Conservation (phyloP, 2,888 invertebrate species). For the Melanchra persicariae region DNA sequence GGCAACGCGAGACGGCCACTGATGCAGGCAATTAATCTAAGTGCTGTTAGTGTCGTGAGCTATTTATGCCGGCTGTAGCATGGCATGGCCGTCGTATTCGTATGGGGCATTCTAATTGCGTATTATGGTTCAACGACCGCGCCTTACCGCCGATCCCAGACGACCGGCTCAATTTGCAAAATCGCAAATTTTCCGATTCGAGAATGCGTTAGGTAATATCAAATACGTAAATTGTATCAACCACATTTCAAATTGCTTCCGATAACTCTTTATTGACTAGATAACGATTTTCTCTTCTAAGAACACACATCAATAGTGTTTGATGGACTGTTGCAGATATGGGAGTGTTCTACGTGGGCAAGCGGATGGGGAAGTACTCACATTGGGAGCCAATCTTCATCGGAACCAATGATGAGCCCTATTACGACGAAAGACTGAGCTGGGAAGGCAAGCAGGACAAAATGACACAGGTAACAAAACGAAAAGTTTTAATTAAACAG, state of each 20-base stretch:
- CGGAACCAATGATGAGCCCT: conserved; percentile 96
- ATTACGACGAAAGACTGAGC: conserved; percentile 97
- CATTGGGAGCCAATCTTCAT: conserved; percentile 99
- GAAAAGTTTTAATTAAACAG: not conserved
- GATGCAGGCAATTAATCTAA: conserved; percentile 84
- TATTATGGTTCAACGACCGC: conserved; percentile 89
- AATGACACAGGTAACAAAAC: conserved; percentile 96
- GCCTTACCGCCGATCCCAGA: conserved; percentile 78
- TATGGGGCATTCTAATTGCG: conserved; percentile 90
- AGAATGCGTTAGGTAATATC: conserved; percentile 47
- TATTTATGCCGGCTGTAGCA: conserved; percentile 87
- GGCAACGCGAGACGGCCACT: conserved; percentile 66
- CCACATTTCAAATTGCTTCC: conserved; percentile 24
- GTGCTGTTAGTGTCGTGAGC: conserved; percentile 82
- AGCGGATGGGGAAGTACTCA: conserved; percentile 94
- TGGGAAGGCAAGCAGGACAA: conserved; percentile 99
- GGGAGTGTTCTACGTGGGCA: conserved; percentile 96
- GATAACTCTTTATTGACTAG: conserved; percentile 21
- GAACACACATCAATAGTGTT: conserved; percentile 34
- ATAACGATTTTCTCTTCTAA: conserved; percentile 35
- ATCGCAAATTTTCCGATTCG: conserved; percentile 73
- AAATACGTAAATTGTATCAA: conserved; percentile 50
- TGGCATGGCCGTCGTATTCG: conserved; percentile 84
- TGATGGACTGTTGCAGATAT: conserved; percentile 84
- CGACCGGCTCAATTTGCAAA: conserved; percentile 81